A percentile compares a stretch with the other conserved stretches of the same genome.
Conservation (phyloP, 1,140 invertebrate genomes). For the Mya arenaria region DNA sequence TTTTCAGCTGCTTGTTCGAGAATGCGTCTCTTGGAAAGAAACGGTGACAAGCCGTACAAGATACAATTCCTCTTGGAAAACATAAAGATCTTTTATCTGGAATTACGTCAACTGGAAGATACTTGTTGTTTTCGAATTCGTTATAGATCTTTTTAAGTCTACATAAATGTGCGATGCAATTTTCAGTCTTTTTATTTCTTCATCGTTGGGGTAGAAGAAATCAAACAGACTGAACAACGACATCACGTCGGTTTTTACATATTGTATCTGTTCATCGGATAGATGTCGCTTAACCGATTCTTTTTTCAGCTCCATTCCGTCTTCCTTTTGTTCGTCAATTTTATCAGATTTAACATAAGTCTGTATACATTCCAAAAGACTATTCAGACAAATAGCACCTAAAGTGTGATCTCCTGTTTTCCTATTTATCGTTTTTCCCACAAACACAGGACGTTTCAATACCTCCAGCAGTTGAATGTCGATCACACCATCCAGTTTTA, state of each 20-base stretch:
- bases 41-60: no score
- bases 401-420: no score
- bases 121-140: constrained; percentile 9
- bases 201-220: neutral
- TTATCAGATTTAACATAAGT: no score
- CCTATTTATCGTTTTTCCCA: neutral
- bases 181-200: neutral
- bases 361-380: no score
- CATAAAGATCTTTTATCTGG: no score
- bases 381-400: no score
- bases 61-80: no score
- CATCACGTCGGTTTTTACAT: neutral
- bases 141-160: neutral
- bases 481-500: constrained; percentile 12
- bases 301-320: no score
- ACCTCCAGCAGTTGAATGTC: constrained; percentile 44
- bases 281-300: constrained; percentile 19
- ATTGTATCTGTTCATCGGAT: neutral
- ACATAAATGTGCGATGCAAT: no score
- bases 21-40: no score
- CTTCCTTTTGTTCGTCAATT: no score
- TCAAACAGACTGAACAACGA: constrained; percentile 20
- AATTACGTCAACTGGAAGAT: constrained; percentile 30
- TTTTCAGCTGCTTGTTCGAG: no score
- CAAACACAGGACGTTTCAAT: neutral